Base-by-base conservation (phyloP, 2,888 invertebrate genomes). In the Pheosia gnoma region DNA sequence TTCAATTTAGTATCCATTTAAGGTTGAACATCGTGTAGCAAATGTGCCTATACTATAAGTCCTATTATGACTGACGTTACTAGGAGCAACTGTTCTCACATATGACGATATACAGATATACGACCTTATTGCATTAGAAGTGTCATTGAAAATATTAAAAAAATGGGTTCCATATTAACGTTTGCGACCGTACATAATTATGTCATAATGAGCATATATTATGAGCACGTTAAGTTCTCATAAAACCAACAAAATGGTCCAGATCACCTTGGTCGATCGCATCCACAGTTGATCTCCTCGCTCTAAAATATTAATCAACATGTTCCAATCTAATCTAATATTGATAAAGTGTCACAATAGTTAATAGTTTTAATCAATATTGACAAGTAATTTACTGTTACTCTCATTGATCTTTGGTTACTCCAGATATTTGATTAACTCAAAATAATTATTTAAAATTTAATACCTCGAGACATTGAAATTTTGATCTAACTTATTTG, bases 361-460 rank as follows among this genome's bases (percentile, higher is more conserved):
- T 51, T 60, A 58, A 68, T 63, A 67, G 64, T 37, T 53, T 36
- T 11, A 53, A 53, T 53, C 37, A 55, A 55, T 55, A 55, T 55
- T 39, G 55, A 39, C 55, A 55, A 11, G n/a, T n/a, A 55, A 39
- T 8, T 25, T 25, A 25, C 25, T 25, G 25, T 25, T 53, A 10
- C 53, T 37, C 3, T 9, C 37, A 36, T 37, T 25, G 4, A 68
- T 55, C 59, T 61, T 59, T 65, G 61, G 58, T 56, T 57, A 57
- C 6, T 13, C 37, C 11, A 55, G n/a, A 59, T 63, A 49, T 45
- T 61, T 60, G 60, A 63, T 66, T 64, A 61, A 59, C 61, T 36
- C 55, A 37, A 53, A 53, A 53, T 9, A 53, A 37, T 13, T 51
- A 25, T 25, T 25, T 25, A 25, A 25, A 25, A 25, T 25, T 25